Percentiles rank a stretch among this genome's conserved stretches.
These are phyloP conservation scores for Galeruca laticollis DNA, from an alignment of 2,888 invertebrate species.

Conservation along the genomic window DNA sequence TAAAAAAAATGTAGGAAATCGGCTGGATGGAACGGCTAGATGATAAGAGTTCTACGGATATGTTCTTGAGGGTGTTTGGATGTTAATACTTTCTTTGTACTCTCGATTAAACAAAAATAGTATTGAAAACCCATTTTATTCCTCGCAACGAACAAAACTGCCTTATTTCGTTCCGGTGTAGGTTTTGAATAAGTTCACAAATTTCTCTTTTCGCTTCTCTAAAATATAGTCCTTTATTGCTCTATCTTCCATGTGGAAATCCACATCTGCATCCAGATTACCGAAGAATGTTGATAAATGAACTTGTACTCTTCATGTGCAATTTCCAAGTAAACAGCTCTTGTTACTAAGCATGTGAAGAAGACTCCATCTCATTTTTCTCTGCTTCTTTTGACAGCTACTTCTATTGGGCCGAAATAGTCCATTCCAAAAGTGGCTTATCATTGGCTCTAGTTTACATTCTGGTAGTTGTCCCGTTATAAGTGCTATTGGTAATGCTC, in stretches of 20 bases:
- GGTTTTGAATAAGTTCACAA: too few species aligned
- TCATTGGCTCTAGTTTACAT: constrained; percentile 22
- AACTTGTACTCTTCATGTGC: constrained; percentile 24
- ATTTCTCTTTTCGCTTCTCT: constrained; percentile 15
- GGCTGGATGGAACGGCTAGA: too few species aligned
- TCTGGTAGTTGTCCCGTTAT: constrained; percentile 32
- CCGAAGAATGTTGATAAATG: constrained; percentile 19
- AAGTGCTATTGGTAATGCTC: constrained; percentile 17
- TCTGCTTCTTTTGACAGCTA: constrained; percentile 12
- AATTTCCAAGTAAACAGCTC: constrained; percentile 29
- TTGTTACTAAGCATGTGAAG: constrained; percentile 31
- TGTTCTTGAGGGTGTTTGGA: too few species aligned
- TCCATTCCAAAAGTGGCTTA: constrained; percentile 36
- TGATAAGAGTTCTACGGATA: too few species aligned
- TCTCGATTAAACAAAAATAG: too few species aligned
- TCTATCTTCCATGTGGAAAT: constrained; percentile 48
- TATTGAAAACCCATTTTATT: too few species aligned
- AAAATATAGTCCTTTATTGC: constrained; percentile 17
- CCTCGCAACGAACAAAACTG: too few species aligned
- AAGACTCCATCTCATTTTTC: constrained; percentile 20
- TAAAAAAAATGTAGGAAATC: too few species aligned
- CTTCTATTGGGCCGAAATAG: constrained; percentile 31
- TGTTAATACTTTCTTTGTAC: too few species aligned
- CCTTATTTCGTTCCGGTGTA: too few species aligned
- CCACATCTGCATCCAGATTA: too few species aligned